Conservation (phyloP, 53 echinoderm and acorn worm species). For the Mesocentrotus franciscanus region DNA sequence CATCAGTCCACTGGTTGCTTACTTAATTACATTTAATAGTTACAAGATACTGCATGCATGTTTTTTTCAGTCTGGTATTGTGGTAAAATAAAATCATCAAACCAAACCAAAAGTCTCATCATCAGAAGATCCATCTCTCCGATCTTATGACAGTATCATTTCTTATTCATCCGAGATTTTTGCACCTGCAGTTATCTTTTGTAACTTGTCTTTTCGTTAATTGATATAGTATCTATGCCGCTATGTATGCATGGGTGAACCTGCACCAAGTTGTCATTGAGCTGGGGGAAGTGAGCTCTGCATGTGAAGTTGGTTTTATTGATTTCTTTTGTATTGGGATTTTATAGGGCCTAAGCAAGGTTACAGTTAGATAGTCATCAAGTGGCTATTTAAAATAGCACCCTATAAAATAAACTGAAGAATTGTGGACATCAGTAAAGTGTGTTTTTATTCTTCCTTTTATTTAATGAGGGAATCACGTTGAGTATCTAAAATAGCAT, state of each 20-base stretch:
- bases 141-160: neutral
- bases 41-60: too few relatives aligned
- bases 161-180: constrained; percentile 2
- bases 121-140: neutral
- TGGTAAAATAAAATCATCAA: too few relatives aligned
- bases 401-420: neutral
- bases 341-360: constrained; percentile 35
- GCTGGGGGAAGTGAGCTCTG: constrained; percentile 31
- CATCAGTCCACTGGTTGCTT: too few relatives aligned
- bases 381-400: constrained; percentile 1
- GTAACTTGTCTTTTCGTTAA: neutral
- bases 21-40: too few relatives aligned
- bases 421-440: neutral
- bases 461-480: too few relatives aligned
- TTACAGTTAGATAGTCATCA: constrained; percentile 39
- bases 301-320: constrained; percentile 20
- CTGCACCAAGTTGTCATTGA: neutral
- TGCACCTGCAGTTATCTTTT: constrained; percentile 17
- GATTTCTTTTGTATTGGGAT: constrained; percentile 41
- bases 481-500: too few relatives aligned
- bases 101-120: neutral
- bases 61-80: too few relatives aligned
- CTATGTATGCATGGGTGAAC: constrained; percentile 12
- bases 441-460: neutral
- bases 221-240: constrained; percentile 1